Base-by-base conservation (phyloP, 2,888 invertebrate species). In the Clistopyga incitator region DNA sequence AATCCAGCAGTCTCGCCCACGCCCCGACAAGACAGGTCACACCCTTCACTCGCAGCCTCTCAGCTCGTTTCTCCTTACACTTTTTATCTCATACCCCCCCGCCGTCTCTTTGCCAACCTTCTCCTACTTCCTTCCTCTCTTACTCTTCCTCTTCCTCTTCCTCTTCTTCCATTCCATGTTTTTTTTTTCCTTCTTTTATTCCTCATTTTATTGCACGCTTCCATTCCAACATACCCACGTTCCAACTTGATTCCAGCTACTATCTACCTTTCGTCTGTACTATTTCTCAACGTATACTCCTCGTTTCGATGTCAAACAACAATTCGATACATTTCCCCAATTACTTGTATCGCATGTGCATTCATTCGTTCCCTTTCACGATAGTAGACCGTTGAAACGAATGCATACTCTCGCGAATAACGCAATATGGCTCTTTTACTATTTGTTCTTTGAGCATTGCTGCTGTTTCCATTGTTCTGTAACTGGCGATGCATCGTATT, bases 11-110 rank as follows among this genome's bases (percentile, higher is more conserved):
- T 87, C 79, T 89, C 90, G 90, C 90, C 91, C 89, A 91, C 91
- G 86, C 86, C 38, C 29, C 68, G 87, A 76, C 86, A 84, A 78
- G 79, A 88, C 87, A 83, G 86, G 90, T 90, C 90, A 88, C 90
- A 90, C 90, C 90, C 89, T 89, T 89, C 88, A 85, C 87, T 89
- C 86, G 83, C 85, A 86, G 86, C 84, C 87, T 88, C 87, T 86
- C 85, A 50, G 81, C 82, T 83, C 82, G 81, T 86, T 87, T 86
- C 84, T 87, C 87, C 83, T 86, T 70, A 68, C 52, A 29, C 59
- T 78, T 78, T 77, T 81, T 74, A 50, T 75, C 67, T 64, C 50
- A 42, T 52, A 72, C 72, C 67, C 82, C 54, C 77, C 67, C 34
- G 45, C 29, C 71, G n/a, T n/a, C n/a, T n/a, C n/a, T n/a, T n/a